A percentile compares a stretch with the other conserved stretches of the same genome.
phyloP scores from a whole-genome alignment of 2,797 vertebrate genomes.

The Perodicticus potto region DNA sequence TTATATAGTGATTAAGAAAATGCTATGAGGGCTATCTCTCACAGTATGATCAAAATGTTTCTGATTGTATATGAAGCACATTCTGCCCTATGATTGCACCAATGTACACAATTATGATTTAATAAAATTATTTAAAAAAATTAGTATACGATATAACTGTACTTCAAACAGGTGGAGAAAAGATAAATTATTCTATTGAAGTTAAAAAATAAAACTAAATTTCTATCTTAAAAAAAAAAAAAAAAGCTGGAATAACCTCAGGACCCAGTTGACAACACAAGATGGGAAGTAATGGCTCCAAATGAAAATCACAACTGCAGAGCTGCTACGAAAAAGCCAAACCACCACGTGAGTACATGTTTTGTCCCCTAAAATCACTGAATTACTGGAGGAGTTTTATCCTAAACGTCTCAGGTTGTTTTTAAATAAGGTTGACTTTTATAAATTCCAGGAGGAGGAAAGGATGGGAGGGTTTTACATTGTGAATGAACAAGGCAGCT shows the following conservation, averaged over 20 bases:
- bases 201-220: conserved; percentile 10
- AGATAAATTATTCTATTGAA: neutral
- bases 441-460: neutral
- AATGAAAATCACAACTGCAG: neutral
- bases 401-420: neutral
- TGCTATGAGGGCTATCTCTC: no score
- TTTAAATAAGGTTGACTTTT: neutral
- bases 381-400: conserved; percentile 22
- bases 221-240: neutral
- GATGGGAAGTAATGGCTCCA: neutral
- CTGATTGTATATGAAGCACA: no score
- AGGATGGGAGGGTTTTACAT: neutral
- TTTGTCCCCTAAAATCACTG: neutral
- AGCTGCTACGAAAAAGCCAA: neutral
- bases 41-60: no score
- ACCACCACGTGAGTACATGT: neutral
- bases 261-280: neutral
- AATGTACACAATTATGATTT: no score
- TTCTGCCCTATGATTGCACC: no score
- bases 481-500: conserved; percentile 22
- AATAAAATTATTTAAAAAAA: neutral
- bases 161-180: neutral
- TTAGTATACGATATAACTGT: neutral
- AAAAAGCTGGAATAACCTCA: conserved; percentile 44
- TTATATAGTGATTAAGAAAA: no score